Conservation (phyloP, 2,797 vertebrate genomes). For the Centropyge bicolor region DNA sequence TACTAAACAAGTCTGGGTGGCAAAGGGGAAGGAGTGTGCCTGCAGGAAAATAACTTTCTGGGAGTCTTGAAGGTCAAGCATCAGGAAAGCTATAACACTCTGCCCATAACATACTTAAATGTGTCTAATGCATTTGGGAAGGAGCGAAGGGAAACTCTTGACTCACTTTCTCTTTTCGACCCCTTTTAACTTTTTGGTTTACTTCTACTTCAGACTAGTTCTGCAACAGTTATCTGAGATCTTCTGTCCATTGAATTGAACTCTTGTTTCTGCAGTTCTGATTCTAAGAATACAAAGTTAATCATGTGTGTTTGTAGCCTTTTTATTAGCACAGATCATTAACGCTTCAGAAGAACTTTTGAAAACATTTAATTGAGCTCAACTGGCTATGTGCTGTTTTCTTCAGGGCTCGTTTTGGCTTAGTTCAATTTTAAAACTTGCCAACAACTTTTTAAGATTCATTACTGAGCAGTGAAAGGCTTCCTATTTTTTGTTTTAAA, state of each 20-base stretch:
- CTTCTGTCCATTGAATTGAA: background rate
- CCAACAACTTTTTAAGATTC: background rate
- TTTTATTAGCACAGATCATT: background rate
- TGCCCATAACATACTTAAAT: background rate
- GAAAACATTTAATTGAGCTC: background rate
- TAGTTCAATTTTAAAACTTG: background rate
- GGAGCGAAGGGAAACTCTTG: background rate
- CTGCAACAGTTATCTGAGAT: background rate
- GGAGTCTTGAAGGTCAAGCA: background rate
- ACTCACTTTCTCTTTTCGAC: background rate
- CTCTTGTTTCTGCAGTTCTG: background rate
- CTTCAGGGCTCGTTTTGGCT: background rate
- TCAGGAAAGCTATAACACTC: background rate
- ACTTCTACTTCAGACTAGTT: background rate
- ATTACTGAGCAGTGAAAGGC: background rate
- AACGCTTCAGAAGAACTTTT: background rate
- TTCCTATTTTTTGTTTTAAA: background rate
- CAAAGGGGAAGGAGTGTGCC: too few relatives aligned
- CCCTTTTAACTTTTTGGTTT: background rate
- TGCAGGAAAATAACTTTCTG: background rate
- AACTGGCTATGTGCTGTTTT: background rate
- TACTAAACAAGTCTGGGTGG: background rate
- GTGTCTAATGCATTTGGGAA: too few relatives aligned
- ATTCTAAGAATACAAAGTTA: background rate
- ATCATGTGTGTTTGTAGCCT: background rate